Evolutionary conservation across 2,113 vertebrate species (phyloP), one percentile per base, ranked within the genome.

Genomic region (Silurus glanis): DNA sequence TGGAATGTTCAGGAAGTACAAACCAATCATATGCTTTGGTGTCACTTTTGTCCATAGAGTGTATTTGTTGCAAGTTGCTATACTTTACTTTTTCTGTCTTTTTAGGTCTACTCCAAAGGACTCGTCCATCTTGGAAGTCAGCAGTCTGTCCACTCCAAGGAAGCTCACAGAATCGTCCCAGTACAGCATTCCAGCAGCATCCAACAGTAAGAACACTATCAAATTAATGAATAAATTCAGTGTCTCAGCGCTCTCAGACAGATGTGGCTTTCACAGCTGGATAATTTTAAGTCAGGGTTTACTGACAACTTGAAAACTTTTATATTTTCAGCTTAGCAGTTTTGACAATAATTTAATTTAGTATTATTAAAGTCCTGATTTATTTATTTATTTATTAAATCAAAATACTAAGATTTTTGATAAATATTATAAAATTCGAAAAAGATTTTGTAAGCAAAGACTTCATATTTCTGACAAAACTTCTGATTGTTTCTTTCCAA

Each of bases 111-210:
- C 94, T 16, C 88, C 90, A 87, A 99, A 98, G 92, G 98, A 99
- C 6, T 47, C 92, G 0, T 95, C 97, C 75, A 90, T 93, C 83
- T 93, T 98, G 90, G 98, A 99, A 25, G 95, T 96, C n/a, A 94
- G 97, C 69, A 96, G 95, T 86, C 91, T 99, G 87, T 96, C 98
- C 19, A 97, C 97, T 0, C 96, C 97, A 81, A 95, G 97, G 45
- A 99, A 98, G 89, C 96, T 97, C 88, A 91, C 97, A 0, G 98
- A 99, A 82, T 89, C 95, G 0, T 94, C 97, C 53, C 98, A 98
- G 89, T 99, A 96, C 90, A 91, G 94, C 75, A 95, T 96, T 88
- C 95, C 96, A 14, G 96, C 96, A 86, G 91, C 92, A 56, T 84
- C 92, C 89, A 95, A 92, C 90, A 93, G 98, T 99, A 94, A 92